Evolutionary conservation across 2,797 vertebrate species (phyloP), one percentile per base, ranked within the genome.

Genomic region (Lophura swinhoii): DNA sequence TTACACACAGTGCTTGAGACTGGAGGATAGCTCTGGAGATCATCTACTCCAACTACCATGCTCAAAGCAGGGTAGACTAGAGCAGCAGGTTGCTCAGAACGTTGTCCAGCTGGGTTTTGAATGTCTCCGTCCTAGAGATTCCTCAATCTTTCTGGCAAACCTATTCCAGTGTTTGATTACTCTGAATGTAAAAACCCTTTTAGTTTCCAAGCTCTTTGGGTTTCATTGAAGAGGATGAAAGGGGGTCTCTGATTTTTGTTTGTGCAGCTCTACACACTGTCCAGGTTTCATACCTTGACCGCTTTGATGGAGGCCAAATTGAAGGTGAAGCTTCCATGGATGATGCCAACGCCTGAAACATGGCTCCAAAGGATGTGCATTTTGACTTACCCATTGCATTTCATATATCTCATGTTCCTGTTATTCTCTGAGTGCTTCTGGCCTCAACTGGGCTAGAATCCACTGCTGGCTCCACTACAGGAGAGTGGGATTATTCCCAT

Each of bases 261-360:
- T 0, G 0, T 17, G 26, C 21, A 62, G 24, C 31, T 75, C n/a
- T 0, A 3, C 0, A 0, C 0, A 6, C 48, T 83, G 64, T 64
- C 67, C 63, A 35, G 59, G 37, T 39, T 39, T 86, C 39, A 44
- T 81, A 69, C 23, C 72, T 85, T 59, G 73, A 33, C 66, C 39
- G 79, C 35, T 89, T 91, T 63, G 77, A 55, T 56, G 35, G 72
- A 91, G 37, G 10, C 33, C 62, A 78, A 66, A 91, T 85, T 79
- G 75, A 17, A 85, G 90, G 33, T 33, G 62, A 72, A 69, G 79
- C 78, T 90, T 88, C 62, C 3, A 20, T 67, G 84, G 37, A 55
- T 90, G 59, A 69, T 63, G 68, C 62, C 74, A 80, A 84, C 56
- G 75, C 49, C 79, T 92, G 84, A 91, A 95, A 87, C 80, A 33